phyloP scores from a whole-genome alignment of 1,140 invertebrate species.

The Liolophura sinensis region DNA sequence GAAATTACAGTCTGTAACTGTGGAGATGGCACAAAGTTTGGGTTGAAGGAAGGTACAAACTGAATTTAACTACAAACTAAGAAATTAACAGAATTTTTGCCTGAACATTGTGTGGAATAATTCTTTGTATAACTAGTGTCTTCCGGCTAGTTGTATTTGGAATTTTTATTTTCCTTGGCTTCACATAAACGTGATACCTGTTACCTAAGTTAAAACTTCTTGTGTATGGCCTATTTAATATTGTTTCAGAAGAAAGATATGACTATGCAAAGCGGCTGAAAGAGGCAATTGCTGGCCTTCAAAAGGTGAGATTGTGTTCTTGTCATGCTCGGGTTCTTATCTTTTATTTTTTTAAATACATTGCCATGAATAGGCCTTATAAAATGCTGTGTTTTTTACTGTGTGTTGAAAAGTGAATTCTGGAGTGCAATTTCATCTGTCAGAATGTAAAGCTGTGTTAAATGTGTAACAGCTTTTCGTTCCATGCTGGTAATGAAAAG shows the following conservation, averaged over 20 bases:
- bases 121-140: too few relatives aligned
- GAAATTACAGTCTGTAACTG: neutral
- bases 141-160: too few relatives aligned
- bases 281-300: slow-evolving; percentile 77
- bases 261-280: slow-evolving; percentile 91
- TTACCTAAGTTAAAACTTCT: slow-evolving; percentile 4
- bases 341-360: neutral
- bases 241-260: slow-evolving; percentile 77
- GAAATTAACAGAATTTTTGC: neutral
- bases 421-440: too few relatives aligned
- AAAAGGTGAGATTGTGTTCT: slow-evolving; percentile 62
- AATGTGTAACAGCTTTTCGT: too few relatives aligned
- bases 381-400: too few relatives aligned
- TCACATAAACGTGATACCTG: neutral
- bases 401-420: too few relatives aligned
- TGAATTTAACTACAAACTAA: too few relatives aligned
- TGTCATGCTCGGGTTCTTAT: neutral
- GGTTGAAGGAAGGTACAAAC: neutral
- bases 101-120: too few relatives aligned
- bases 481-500: too few relatives aligned
- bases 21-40: neutral
- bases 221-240: neutral
- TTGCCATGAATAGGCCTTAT: neutral
- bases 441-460: too few relatives aligned
- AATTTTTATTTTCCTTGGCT: neutral